Base-by-base conservation (phyloP, 2,888 invertebrate genomes). In the Plusia festucae region DNA sequence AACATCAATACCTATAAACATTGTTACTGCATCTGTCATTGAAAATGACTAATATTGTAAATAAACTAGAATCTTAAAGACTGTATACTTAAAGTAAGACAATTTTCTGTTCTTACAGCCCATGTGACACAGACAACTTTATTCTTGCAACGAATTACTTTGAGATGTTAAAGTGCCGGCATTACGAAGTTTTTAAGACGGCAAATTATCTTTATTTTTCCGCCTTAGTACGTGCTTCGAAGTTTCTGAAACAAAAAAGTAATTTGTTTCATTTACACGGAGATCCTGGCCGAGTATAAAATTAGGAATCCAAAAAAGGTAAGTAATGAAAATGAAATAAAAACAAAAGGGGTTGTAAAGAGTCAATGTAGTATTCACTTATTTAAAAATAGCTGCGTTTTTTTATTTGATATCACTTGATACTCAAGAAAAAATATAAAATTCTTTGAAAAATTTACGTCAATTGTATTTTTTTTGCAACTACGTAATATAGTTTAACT, bases 41-140 rank as follows among this genome's bases (percentile, higher is more conserved):
- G 77, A 83, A 84, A 90, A 93, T 92, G 92, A 84, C 91, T 77
- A 83, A 83, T 85, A 88, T 70, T 93, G 92, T 93, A 93, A 86
- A 94, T 93, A 93, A 81, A 85, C 88, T 93, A 94, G 93, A 86
- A 90, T 92, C 89, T 90, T 92, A 93, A 94, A 94, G 94, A 93
- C 94, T 94, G 94, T 94, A 91, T 90, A 88, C 88, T 86, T 81
- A 82, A 78, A 82, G 80, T 87, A 85, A 80, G 78, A 69, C 71
- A 49, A 65, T 73, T 78, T 74, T 81, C 56, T 60, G 79, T 84
- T 71, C 27, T 60, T 66, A 65, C n/a, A 60, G 60, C 32, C 51
- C 73, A 73, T 80, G 82, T 85, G 83, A 80, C 81, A 79, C 81
- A 83, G 79, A 81, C 68, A 58, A 56, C 24, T 64, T 59, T 44